Percentiles rank a stretch among this genome's conserved stretches.
These are phyloP conservation scores for Neoarius graeffei DNA, from an alignment of 2,113 vertebrate genomes.

Conservation along the genomic window DNA sequence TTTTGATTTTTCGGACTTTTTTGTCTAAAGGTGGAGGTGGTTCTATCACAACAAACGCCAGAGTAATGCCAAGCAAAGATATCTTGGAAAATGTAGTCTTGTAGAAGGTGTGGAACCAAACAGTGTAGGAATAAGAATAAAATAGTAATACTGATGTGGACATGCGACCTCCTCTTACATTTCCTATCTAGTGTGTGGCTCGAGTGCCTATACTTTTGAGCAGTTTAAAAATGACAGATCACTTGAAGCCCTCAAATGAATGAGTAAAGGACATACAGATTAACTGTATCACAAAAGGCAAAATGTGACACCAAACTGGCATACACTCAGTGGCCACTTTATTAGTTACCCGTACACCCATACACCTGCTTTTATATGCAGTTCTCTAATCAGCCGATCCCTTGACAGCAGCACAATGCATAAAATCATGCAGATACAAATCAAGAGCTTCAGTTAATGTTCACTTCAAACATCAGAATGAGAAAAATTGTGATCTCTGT, in stretches of 20 bases:
- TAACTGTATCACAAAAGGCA: not conserved
- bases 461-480: too few relatives aligned
- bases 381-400: too few relatives aligned
- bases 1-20: not conserved
- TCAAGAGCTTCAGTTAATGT: too few relatives aligned
- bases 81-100: not conserved
- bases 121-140: not conserved
- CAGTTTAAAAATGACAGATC: not conserved
- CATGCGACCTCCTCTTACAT: not conserved
- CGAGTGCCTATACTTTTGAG: not conserved
- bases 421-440: too few relatives aligned
- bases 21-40: not conserved
- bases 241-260: conserved; percentile 4
- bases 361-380: too few relatives aligned
- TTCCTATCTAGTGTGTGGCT: not conserved
- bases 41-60: not conserved
- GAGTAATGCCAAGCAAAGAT: not conserved
- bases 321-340: too few relatives aligned
- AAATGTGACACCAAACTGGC: not conserved
- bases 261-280: not conserved
- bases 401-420: too few relatives aligned
- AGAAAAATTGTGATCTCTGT: too few relatives aligned
- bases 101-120: not conserved
- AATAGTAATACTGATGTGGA: not conserved
- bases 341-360: too few relatives aligned